phyloP scores from a whole-genome alignment of 2,888 invertebrate species.

The Lasioglossum zephyrum region DNA sequence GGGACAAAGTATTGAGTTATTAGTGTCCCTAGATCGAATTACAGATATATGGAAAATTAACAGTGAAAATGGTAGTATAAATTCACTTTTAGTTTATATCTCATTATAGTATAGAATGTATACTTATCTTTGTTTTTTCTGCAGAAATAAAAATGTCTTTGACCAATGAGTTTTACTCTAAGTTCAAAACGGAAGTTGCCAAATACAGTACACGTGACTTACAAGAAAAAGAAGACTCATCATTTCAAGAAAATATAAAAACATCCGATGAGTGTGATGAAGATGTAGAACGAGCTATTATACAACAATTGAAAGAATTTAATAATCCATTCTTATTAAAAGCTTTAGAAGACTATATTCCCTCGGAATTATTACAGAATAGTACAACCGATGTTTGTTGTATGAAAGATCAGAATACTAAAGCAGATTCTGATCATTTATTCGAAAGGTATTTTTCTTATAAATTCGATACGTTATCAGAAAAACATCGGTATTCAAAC shows the following conservation, averaged over 20 bases:
- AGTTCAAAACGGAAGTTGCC: constrained; percentile 75
- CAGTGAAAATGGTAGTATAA: constrained; percentile 62
- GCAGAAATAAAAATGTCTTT: constrained; percentile 75
- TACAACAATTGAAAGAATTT: constrained; percentile 75
- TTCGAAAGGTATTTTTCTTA: constrained; percentile 57
- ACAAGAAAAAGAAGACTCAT: constrained; percentile 52
- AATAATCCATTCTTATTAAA: constrained; percentile 84
- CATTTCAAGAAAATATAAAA: constrained; percentile 31
- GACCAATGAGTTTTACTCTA: constrained; percentile 75
- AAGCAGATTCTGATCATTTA: constrained; percentile 38
- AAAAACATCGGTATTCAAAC: background rate
- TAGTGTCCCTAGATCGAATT: constrained; percentile 80
- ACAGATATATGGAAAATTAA: constrained; percentile 81
- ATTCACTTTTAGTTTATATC: constrained; percentile 4
- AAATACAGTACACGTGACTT: constrained; percentile 67
- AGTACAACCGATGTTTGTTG: constrained; percentile 55
- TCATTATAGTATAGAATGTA: constrained; percentile 9
- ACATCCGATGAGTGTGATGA: constrained; percentile 47
- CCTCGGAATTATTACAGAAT: constrained; percentile 61
- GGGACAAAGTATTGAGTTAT: constrained; percentile 82
- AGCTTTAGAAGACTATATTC: constrained; percentile 84
- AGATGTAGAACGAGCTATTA: constrained; percentile 75
- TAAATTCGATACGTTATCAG: background rate
- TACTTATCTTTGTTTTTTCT: constrained; percentile 37
- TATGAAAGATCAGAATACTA: background rate